Percentiles rank a stretch among this genome's conserved stretches.
Evolutionary conservation across 2,113 vertebrate genomes (phyloP).

Genomic region (Lathamus discolor): DNA sequence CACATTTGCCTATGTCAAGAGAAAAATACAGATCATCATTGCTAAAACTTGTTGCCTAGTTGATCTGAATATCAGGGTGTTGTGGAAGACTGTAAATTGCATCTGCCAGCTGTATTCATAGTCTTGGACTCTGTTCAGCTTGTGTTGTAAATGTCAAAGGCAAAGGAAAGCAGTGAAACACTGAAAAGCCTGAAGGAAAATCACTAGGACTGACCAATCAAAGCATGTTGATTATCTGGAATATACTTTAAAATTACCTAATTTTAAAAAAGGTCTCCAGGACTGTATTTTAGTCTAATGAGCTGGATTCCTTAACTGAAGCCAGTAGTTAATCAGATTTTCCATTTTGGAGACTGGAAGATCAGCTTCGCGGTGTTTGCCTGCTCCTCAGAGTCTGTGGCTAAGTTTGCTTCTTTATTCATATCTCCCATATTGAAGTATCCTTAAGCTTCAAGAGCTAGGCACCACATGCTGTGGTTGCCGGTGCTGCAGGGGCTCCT

Average conservation of each 20-base stretch:
- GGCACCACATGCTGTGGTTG: rapidly evolving
- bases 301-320: neutral
- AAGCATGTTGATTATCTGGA: neutral
- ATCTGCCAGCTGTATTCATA: neutral
- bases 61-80: neutral
- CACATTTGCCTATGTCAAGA: neutral
- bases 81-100: neutral
- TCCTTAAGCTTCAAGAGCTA: neutral
- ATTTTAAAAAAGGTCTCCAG: neutral
- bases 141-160: neutral
- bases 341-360: neutral
- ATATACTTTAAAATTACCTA: neutral
- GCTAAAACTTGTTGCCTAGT: neutral
- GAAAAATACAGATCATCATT: neutral
- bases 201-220: neutral
- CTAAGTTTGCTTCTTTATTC: neutral
- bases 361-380: neutral
- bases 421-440: rapidly evolving
- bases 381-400: neutral
- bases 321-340: neutral
- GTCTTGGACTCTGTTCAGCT: neutral
- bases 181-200: neutral
- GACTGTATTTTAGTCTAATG: neutral
- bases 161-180: neutral
- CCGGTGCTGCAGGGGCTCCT: neutral